Evolutionary conservation across 92 coral and sea anemone genomes (phyloP).

Genomic region (Epizoanthus scotinus): DNA sequence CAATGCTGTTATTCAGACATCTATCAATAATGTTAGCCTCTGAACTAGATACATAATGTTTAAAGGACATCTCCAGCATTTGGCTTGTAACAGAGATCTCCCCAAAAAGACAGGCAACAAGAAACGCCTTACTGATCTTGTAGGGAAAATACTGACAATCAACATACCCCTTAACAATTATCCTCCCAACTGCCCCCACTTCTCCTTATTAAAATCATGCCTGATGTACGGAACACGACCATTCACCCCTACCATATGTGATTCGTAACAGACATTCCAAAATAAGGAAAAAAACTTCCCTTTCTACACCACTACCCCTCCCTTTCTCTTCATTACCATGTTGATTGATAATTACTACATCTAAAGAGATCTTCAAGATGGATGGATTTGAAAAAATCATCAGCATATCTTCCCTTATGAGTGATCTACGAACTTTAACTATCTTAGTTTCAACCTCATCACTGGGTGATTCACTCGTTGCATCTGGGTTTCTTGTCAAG

Average conservation of each 20-base stretch:
- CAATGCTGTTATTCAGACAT: slow-evolving; percentile 44
- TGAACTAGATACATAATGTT: slow-evolving; percentile 42
- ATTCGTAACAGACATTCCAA: no score
- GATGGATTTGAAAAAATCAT: no score
- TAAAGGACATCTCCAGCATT: slow-evolving; percentile 26
- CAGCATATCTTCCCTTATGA: no score
- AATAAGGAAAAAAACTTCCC: no score
- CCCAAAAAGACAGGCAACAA: slow-evolving; percentile 46
- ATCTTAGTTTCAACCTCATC: no score
- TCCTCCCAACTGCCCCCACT: slow-evolving; percentile 62
- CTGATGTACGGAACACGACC: slow-evolving; percentile 53
- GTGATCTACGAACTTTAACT: no score
- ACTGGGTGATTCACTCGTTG: no score
- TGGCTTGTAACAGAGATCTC: background rate
- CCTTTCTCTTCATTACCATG: no score
- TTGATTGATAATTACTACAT: no score
- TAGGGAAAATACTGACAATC: slow-evolving; percentile 45
- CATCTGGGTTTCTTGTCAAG: no score
- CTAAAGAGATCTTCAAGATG: no score
- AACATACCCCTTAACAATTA: slow-evolving; percentile 51
- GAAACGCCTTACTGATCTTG: slow-evolving; percentile 37
- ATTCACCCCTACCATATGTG: slow-evolving; percentile 45
- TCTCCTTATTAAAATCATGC: slow-evolving; percentile 49
- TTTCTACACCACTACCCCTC: no score
- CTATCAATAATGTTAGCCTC: slow-evolving; percentile 30